A percentile compares a stretch with the other conserved stretches of the same genome.
These are phyloP conservation scores for Nyctereutes procyonoides DNA, from an alignment of 2,113 vertebrate species.

Conservation along the genomic window DNA sequence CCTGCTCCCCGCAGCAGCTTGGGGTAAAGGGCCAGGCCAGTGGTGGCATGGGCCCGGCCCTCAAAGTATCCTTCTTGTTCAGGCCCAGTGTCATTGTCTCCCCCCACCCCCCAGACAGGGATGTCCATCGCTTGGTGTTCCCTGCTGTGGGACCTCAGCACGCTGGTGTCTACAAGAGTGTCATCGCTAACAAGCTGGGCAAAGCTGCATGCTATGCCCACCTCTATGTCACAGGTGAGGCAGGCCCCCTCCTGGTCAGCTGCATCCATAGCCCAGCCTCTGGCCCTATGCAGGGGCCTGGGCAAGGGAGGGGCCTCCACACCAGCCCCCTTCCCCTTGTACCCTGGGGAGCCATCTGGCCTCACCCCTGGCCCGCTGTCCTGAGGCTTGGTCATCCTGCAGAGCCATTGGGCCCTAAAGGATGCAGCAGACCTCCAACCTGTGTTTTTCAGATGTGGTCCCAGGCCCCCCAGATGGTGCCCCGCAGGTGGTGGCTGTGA, in stretches of 20 bases:
- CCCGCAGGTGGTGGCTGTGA: constrained; percentile 91
- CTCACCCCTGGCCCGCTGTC: neutral
- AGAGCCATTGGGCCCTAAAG: neutral
- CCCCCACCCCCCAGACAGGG: constrained; percentile 89
- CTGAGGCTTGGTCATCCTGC: neutral
- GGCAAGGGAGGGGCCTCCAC: neutral
- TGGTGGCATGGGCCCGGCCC: neutral
- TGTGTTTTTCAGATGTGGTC: constrained; percentile 91
- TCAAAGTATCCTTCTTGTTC: neutral
- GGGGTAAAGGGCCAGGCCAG: neutral
- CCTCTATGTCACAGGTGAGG: constrained; percentile 96
- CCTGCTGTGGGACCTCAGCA: constrained; percentile 92
- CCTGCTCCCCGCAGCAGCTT: neutral
- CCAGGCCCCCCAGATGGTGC: constrained; percentile 95
- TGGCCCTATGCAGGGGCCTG: neutral
- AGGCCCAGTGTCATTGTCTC: neutral
- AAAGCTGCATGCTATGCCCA: constrained; percentile 98
- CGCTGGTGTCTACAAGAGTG: constrained; percentile 97
- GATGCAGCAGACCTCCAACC: neutral
- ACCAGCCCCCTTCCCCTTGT: neutral
- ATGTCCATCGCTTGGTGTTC: constrained; percentile 96
- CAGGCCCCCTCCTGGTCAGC: neutral
- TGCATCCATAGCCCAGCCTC: neutral
- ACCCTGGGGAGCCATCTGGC: neutral
- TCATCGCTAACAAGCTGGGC: constrained; percentile 98